phyloP scores from a whole-genome alignment of 2,113 vertebrate species.

The Octodon degus region DNA sequence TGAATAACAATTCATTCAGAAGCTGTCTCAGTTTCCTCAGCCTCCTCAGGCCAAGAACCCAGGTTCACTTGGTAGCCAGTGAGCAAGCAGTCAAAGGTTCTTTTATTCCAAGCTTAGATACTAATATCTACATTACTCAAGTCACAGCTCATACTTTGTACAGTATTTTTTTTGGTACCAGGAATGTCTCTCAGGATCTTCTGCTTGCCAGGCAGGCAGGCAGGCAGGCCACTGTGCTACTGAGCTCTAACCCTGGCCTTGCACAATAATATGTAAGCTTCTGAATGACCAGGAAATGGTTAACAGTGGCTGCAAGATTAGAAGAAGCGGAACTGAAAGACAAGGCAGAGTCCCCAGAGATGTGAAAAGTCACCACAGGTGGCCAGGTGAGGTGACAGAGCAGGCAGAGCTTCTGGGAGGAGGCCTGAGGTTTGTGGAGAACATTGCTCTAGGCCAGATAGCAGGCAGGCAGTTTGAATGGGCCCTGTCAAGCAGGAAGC shows the following conservation, averaged over 20 bases:
- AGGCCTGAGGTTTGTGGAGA: not conserved
- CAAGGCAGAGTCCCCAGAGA: not conserved
- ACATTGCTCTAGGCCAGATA: rapidly evolving
- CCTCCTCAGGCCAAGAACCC: not conserved
- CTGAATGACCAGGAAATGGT: not conserved
- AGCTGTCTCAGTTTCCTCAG: not conserved
- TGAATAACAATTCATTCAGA: not conserved
- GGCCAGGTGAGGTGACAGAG: not conserved
- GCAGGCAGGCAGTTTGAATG: not conserved
- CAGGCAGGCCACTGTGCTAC: no score
- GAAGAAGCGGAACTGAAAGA: not conserved
- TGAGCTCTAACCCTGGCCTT: no score
- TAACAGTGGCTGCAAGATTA: not conserved
- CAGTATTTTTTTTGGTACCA: not conserved
- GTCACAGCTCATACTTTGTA: not conserved
- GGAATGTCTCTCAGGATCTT: no score
- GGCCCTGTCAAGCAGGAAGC: not conserved
- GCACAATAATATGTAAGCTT: not conserved
- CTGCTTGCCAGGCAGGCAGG: no score
- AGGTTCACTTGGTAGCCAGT: not conserved
- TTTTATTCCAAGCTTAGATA: not conserved
- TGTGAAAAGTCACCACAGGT: not conserved
- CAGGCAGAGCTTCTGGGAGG: not conserved
- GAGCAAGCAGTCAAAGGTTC: not conserved
- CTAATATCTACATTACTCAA: not conserved